These are phyloP conservation scores for Mesochorus sp. DNA, from an alignment of 2,888 invertebrate genomes.

Conservation along the genomic window DNA sequence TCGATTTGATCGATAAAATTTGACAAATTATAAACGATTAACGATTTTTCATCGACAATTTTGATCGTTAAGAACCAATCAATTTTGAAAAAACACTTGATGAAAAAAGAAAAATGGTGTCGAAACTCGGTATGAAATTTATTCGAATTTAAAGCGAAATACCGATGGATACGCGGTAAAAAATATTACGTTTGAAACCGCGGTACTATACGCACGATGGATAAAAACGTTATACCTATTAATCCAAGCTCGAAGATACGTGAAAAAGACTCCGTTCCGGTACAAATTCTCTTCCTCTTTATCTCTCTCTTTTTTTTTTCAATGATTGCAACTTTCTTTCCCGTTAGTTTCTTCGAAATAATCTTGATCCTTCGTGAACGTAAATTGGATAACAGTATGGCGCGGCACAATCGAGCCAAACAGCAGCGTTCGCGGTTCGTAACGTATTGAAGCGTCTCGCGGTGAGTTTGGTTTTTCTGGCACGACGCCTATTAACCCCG, in stretches of 20 bases:
- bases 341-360: neutral
- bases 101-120: too few relatives aligned
- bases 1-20: too few relatives aligned
- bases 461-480: conserved; percentile 67
- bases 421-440: conserved; percentile 82
- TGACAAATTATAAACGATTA: too few relatives aligned
- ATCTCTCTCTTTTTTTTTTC: neutral
- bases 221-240: conserved; percentile 49
- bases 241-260: conserved; percentile 48
- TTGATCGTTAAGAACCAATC: too few relatives aligned
- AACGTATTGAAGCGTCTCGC: conserved; percentile 78
- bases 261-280: conserved; percentile 35
- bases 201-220: neutral
- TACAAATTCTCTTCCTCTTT: neutral
- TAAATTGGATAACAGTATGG: conserved; percentile 73
- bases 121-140: too few relatives aligned
- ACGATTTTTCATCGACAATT: too few relatives aligned
- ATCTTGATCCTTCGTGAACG: conserved; percentile 9
- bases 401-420: conserved; percentile 84
- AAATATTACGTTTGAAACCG: too few relatives aligned
- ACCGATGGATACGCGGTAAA: too few relatives aligned
- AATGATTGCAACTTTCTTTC: neutral
- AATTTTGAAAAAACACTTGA: too few relatives aligned
- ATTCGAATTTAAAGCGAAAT: too few relatives aligned
- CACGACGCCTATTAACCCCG: conserved; percentile 74